Evolutionary conservation across 1,140 invertebrate genomes (phyloP).

Genomic region (Euglossa dilemma): DNA sequence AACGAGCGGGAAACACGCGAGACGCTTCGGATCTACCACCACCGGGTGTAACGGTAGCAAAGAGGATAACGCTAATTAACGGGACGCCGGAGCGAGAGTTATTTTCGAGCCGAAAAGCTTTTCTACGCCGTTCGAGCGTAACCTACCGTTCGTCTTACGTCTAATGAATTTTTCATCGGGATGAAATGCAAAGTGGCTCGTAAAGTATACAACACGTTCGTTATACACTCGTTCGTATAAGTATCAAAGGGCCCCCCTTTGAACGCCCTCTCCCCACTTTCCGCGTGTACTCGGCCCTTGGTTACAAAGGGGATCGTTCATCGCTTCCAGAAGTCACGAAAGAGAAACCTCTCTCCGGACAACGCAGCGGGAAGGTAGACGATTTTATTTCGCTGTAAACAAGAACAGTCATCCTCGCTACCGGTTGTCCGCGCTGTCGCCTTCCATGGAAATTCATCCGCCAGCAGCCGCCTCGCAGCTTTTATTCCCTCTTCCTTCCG

Average conservation of each 20-base stretch:
- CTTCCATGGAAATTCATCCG: background rate
- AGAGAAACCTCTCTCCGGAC: slow-evolving; percentile 44
- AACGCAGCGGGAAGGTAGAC: background rate
- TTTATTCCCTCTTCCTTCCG: too few relatives aligned
- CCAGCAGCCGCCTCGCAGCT: background rate
- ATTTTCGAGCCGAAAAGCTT: slow-evolving; percentile 38
- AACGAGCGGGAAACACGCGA: background rate
- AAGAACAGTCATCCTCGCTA: background rate
- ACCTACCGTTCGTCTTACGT: slow-evolving; percentile 28
- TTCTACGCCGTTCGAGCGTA: slow-evolving; percentile 46
- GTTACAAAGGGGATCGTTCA: slow-evolving; percentile 69
- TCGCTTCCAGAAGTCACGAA: slow-evolving; percentile 72
- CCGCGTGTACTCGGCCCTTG: slow-evolving; percentile 39
- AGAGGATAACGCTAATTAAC: slow-evolving; percentile 45
- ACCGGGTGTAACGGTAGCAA: slow-evolving; percentile 8
- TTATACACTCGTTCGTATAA: slow-evolving; percentile 72
- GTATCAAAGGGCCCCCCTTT: slow-evolving; percentile 64
- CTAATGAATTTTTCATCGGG: slow-evolving; percentile 78
- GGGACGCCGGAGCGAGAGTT: slow-evolving; percentile 4
- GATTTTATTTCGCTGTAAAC: background rate
- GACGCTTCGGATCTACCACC: too few relatives aligned
- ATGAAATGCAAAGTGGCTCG: slow-evolving; percentile 76
- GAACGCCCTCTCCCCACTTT: slow-evolving; percentile 26
- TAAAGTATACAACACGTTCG: slow-evolving; percentile 78
- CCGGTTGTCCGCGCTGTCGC: background rate